phyloP scores from a whole-genome alignment of 2,888 invertebrate species.

The Iselma pallidipennis region DNA sequence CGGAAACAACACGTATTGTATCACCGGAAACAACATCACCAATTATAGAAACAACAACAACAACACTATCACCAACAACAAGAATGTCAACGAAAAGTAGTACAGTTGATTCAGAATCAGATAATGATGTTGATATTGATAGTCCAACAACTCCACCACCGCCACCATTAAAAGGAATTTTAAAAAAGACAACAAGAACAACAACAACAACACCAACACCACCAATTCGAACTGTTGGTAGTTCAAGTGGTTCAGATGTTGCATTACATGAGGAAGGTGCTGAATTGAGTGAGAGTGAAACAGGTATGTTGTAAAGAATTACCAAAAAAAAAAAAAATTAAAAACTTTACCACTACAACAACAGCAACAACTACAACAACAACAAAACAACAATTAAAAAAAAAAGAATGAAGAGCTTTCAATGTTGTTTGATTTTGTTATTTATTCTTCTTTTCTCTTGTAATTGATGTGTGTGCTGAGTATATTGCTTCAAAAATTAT shows the following conservation, averaged over 20 bases:
- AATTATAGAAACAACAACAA: slow-evolving; percentile 37
- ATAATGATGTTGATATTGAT: slow-evolving; percentile 50
- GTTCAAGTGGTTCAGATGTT: slow-evolving; percentile 67
- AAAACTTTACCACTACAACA: too few species aligned
- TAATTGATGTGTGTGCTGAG: not conserved
- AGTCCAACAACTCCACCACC: slow-evolving; percentile 45
- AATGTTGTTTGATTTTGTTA: slow-evolving; percentile 10
- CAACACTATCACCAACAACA: slow-evolving; percentile 45
- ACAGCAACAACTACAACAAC: not conserved
- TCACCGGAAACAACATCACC: slow-evolving; percentile 40
- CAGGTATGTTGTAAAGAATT: slow-evolving; percentile 58
- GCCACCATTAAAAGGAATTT: slow-evolving; percentile 51
- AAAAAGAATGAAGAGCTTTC: not conserved
- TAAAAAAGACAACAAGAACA: slow-evolving; percentile 52
- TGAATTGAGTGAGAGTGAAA: slow-evolving; percentile 66
- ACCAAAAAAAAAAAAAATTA: not conserved
- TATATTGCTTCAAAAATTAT: too few species aligned
- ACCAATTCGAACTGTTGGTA: slow-evolving; percentile 60
- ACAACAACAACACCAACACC: slow-evolving; percentile 47
- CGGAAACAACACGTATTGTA: slow-evolving; percentile 46
- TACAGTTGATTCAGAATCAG: slow-evolving; percentile 55
- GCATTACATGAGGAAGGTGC: slow-evolving; percentile 67
- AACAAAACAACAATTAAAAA: not conserved
- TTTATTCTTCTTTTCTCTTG: slow-evolving; percentile 3
- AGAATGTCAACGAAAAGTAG: slow-evolving; percentile 47